Percentiles rank a stretch among this genome's conserved stretches.
These are phyloP conservation scores for Eupithecia subfuscata DNA, from an alignment of 2,888 invertebrate species.

Conservation along the genomic window DNA sequence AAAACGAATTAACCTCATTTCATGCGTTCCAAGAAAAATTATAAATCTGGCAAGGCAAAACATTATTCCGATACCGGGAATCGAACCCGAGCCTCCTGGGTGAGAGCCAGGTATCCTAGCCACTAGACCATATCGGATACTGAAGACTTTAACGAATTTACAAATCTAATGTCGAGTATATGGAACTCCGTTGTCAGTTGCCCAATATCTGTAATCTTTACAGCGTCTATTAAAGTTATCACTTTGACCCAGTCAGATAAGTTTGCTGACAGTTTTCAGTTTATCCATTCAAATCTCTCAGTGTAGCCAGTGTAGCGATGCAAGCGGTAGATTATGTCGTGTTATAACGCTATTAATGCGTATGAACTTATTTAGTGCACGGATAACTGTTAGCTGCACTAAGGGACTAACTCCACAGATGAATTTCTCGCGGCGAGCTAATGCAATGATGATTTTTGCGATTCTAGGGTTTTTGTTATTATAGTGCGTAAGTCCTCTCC, in stretches of 20 bases:
- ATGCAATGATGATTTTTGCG: too few relatives aligned
- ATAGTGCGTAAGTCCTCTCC: too few relatives aligned
- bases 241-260: slow-evolving; percentile 39
- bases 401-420: not conserved
- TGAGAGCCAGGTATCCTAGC: slow-evolving; percentile 88
- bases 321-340: slow-evolving; percentile 11
- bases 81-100: slow-evolving; percentile 85
- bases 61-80: slow-evolving; percentile 82
- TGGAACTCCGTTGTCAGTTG: slow-evolving; percentile 14
- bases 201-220: slow-evolving; percentile 30
- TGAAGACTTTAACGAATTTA: not conserved
- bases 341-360: not conserved
- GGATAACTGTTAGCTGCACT: not conserved
- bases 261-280: slow-evolving; percentile 26
- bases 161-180: not conserved
- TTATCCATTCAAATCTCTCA: slow-evolving; percentile 29
- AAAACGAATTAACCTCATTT: not conserved
- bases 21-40: not conserved
- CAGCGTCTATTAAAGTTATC: slow-evolving; percentile 30
- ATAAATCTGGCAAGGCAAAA: not conserved
- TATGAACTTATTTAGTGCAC: not conserved
- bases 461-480: too few relatives aligned
- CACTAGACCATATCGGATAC: slow-evolving; percentile 83
- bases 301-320: not conserved
- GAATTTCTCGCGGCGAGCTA: too few relatives aligned